Conservation (phyloP, 2,797 vertebrate genomes). For the Hyperoplus lanceolatus region DNA sequence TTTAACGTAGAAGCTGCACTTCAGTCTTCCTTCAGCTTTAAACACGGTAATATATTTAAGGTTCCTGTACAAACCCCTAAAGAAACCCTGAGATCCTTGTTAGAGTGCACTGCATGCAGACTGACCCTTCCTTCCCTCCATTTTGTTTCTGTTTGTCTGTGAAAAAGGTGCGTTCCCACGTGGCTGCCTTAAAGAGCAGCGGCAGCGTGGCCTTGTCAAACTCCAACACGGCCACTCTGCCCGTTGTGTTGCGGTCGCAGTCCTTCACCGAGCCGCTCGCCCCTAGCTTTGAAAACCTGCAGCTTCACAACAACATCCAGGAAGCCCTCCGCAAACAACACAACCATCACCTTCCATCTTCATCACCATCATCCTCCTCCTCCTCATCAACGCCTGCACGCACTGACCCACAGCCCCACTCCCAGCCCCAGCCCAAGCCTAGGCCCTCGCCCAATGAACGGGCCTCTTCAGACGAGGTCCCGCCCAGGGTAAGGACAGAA, state of each 20-base stretch:
- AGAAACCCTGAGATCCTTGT: slow-evolving; percentile 13
- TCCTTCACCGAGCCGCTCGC: slow-evolving; percentile 92
- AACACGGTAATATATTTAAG: not conserved
- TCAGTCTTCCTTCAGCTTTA: not conserved
- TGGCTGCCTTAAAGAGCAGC: slow-evolving; percentile 95
- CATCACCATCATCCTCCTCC: slow-evolving; percentile 64
- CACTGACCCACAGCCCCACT: slow-evolving; percentile 90
- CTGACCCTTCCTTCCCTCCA: slow-evolving; percentile 57
- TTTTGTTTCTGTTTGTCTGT: slow-evolving; percentile 68
- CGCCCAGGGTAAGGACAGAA: slow-evolving; percentile 79
- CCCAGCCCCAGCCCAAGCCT: slow-evolving; percentile 89
- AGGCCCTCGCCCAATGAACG: slow-evolving; percentile 87
- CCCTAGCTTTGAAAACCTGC: slow-evolving; percentile 93
- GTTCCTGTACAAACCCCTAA: slow-evolving; percentile 19
- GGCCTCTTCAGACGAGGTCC: slow-evolving; percentile 84
- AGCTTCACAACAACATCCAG: slow-evolving; percentile 82
- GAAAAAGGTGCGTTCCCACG: slow-evolving; percentile 92
- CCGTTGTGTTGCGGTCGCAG: slow-evolving; percentile 89
- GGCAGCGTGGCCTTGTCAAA: slow-evolving; percentile 61
- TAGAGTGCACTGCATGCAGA: slow-evolving; percentile 64
- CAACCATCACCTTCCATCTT: slow-evolving; percentile 71
- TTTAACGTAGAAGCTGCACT: not conserved
- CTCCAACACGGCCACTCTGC: slow-evolving; percentile 67
- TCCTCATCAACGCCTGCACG: slow-evolving; percentile 83
- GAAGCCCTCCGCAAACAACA: slow-evolving; percentile 64